These are phyloP conservation scores for Dinoponera quadriceps DNA, from an alignment of 1,140 invertebrate species.

Conservation along the genomic window DNA sequence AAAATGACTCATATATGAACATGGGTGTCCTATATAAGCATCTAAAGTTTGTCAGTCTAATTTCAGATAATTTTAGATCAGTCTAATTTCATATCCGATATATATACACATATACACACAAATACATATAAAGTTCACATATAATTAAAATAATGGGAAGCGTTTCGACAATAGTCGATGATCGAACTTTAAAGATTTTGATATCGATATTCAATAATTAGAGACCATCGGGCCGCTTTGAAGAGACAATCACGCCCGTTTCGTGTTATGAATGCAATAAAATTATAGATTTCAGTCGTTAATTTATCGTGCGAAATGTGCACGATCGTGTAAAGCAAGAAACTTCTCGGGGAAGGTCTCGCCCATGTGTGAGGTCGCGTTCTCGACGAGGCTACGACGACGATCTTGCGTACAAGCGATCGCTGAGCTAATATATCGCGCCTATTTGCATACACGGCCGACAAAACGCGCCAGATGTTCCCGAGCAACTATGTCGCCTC, in stretches of 20 bases:
- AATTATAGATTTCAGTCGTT: background rate
- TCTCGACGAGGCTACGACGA: background rate
- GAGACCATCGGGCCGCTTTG: background rate
- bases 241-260: background rate
- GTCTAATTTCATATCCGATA: too few relatives aligned
- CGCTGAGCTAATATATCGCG: conserved; percentile 12
- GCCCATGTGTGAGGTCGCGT: background rate
- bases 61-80: too few relatives aligned
- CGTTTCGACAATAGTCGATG: too few relatives aligned
- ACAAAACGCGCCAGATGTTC: conserved; percentile 54
- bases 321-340: background rate
- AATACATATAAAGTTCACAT: too few relatives aligned
- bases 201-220: too few relatives aligned
- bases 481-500: background rate
- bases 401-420: background rate
- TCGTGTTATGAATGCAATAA: background rate
- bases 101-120: too few relatives aligned
- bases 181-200: too few relatives aligned
- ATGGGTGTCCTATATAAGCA: too few relatives aligned
- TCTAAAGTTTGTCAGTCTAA: too few relatives aligned
- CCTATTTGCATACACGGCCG: conserved; percentile 5
- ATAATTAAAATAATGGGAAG: too few relatives aligned
- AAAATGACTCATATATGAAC: too few relatives aligned
- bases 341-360: background rate
- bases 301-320: background rate